Base-by-base conservation (phyloP, 1,140 invertebrate genomes). In the Drosophila seguyi region DNA sequence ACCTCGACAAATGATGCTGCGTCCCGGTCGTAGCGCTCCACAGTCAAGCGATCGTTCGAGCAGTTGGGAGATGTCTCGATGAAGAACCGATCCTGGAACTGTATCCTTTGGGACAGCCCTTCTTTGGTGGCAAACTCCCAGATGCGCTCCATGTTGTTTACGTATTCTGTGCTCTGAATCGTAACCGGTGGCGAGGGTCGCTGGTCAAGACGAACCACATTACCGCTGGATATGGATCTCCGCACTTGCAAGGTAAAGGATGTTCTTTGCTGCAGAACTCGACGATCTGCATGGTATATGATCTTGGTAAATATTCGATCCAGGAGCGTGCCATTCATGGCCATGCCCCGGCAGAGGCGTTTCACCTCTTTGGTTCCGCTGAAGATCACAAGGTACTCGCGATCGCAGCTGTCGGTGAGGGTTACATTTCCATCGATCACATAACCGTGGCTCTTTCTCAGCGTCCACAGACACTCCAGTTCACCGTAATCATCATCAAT, bases 11-110 rank as follows among this genome's bases (percentile, higher is more conserved):
- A 91, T 29, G 22, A 14, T 8, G 93, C 91, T 36, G 94, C 13
- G 1, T 22, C 27, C 80, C 41, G 22, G 20, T 81, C 72, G 59
- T 81, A 93, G 63, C 93, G 85, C 59, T 90, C 93, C 18, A 95
- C 77, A 91, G 96, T 93, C 7, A 98, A 90, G 86, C 94, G 97
- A 93, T 99, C 98, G 87, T 96, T 96, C 1, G 93, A 93, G 88
- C 98, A 99, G 76, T 95, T 95, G 6, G 76, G 29, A 55, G 94
- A 95, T 31, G 94, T 93, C 93, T 98, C 97, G 10, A 98, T 91
- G 75, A 95, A 95, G 92, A 98, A 98, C 63, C 97, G 93, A 2
- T 52, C 71, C 5, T 39, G 44, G 16, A 92, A 92, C 0, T 66
- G 73, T 14, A 97, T 78, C 5, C 93, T 93, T n/a, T 97, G 88